These are phyloP conservation scores for Sphaeramia orbicularis DNA, from an alignment of 2,797 vertebrate species.

Conservation along the genomic window DNA sequence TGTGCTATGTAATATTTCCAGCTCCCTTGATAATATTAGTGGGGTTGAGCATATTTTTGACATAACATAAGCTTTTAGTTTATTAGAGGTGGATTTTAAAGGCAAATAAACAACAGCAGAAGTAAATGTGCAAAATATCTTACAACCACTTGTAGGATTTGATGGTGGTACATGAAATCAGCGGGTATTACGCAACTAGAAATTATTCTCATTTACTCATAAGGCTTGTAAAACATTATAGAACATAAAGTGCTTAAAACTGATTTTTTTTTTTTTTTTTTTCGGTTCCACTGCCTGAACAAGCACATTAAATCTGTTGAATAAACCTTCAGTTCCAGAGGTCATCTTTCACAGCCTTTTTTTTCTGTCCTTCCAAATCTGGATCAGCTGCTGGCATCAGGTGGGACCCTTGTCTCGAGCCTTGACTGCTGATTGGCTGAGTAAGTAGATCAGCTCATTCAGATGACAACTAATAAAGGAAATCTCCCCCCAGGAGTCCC, in stretches of 20 bases:
- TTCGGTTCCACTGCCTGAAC: neutral
- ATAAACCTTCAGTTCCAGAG: slow-evolving; percentile 7
- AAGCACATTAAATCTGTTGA: neutral
- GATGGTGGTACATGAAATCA: too few species aligned
- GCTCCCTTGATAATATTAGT: slow-evolving; percentile 1
- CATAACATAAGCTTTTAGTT: neutral
- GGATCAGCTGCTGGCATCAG: slow-evolving; percentile 68
- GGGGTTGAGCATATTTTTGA: neutral
- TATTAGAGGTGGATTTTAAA: neutral
- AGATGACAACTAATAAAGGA: slow-evolving; percentile 82
- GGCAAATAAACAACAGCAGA: neutral
- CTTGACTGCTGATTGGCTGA: slow-evolving; percentile 76
- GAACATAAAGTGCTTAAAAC: too few species aligned
- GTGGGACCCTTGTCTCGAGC: slow-evolving; percentile 69
- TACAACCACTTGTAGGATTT: slow-evolving; percentile 21
- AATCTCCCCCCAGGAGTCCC: slow-evolving; percentile 65
- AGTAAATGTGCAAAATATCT: neutral
- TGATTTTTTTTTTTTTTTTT: too few species aligned
- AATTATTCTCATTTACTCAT: too few species aligned
- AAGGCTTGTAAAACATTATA: too few species aligned
- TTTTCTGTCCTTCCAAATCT: slow-evolving; percentile 54
- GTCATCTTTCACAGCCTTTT: slow-evolving; percentile 1
- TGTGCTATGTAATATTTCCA: neutral
- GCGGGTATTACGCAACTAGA: too few species aligned
- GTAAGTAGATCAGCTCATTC: slow-evolving; percentile 83